A percentile compares a stretch with the other conserved stretches of the same genome.
Evolutionary conservation across 2,888 invertebrate genomes (phyloP).

Genomic region (Oscheius sp.): DNA sequence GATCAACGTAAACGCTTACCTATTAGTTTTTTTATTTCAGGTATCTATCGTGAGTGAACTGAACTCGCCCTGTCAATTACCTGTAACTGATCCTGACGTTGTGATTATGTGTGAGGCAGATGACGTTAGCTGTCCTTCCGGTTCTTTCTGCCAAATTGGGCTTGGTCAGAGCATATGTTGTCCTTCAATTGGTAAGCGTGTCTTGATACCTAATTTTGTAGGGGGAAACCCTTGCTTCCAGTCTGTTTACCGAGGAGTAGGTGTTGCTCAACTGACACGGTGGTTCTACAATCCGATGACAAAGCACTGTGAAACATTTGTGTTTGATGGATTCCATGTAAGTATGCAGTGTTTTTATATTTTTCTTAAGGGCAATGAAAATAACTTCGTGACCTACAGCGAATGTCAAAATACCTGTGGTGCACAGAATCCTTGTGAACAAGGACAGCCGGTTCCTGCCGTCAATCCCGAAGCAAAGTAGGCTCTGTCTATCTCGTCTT

Average conservation of each 20-base stretch:
- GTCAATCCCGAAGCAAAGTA: conserved; percentile 16
- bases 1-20: neutral
- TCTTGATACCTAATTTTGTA: conserved; percentile 1
- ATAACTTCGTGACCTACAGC: conserved; percentile 53
- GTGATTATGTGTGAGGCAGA: conserved; percentile 46
- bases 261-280: conserved; percentile 42
- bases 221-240: conserved; percentile 52
- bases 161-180: conserved; percentile 57
- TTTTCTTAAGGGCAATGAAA: conserved; percentile 54
- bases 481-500: neutral
- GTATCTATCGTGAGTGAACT: conserved; percentile 14
- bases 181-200: conserved; percentile 41
- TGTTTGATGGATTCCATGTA: conserved; percentile 57
- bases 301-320: conserved; percentile 48
- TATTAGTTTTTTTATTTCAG: neutral
- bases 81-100: conserved; percentile 38
- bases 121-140: conserved; percentile 43
- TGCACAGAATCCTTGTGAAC: conserved; percentile 41
- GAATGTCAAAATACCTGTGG: conserved; percentile 48
- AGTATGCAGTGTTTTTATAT: too few species aligned
- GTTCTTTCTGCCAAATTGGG: conserved; percentile 53
- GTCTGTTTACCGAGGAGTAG: conserved; percentile 47
- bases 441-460: conserved; percentile 32
- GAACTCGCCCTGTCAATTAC: conserved; percentile 43
- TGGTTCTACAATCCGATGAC: conserved; percentile 56